phyloP scores from a whole-genome alignment of 1,140 invertebrate genomes.

The Drosophila mayri region DNA sequence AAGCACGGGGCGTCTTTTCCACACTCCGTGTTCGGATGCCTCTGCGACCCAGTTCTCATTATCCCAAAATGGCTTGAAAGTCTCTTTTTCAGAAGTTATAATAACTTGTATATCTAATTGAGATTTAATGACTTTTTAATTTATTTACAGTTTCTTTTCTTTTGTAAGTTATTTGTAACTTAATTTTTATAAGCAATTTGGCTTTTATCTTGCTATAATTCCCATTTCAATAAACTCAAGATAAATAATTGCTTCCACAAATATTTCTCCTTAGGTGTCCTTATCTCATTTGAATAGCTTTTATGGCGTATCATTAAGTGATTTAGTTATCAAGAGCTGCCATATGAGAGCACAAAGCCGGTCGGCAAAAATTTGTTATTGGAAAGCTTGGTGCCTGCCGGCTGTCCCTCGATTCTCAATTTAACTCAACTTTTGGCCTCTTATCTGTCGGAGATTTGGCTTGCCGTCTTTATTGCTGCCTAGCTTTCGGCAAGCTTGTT shows the following conservation, averaged over 20 bases:
- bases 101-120: slow-evolving; percentile 2
- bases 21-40: not conserved
- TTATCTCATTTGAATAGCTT: slow-evolving; percentile 2
- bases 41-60: slow-evolving; percentile 17
- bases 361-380: slow-evolving; percentile 7
- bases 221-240: not conserved
- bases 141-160: not conserved
- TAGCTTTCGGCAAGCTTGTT: slow-evolving; percentile 48
- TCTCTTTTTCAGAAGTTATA: slow-evolving; percentile 5
- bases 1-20: slow-evolving; percentile 1
- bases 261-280: not conserved
- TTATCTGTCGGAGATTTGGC: slow-evolving; percentile 45
- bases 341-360: slow-evolving; percentile 2
- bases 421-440: slow-evolving; percentile 22
- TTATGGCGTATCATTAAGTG: slow-evolving; percentile 1
- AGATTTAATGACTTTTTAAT: slow-evolving; percentile 16
- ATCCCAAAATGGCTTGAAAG: not conserved
- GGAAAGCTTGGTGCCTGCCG: slow-evolving; percentile 11
- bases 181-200: not conserved
- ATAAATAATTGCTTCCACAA: slow-evolving; percentile 13
- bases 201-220: not conserved
- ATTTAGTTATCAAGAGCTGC: not conserved
- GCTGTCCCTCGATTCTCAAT: slow-evolving; percentile 7
- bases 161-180: slow-evolving; percentile 1
- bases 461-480: slow-evolving; percentile 44